Base-by-base conservation (phyloP, 2,113 vertebrate species). In the Macquaria australasica region DNA sequence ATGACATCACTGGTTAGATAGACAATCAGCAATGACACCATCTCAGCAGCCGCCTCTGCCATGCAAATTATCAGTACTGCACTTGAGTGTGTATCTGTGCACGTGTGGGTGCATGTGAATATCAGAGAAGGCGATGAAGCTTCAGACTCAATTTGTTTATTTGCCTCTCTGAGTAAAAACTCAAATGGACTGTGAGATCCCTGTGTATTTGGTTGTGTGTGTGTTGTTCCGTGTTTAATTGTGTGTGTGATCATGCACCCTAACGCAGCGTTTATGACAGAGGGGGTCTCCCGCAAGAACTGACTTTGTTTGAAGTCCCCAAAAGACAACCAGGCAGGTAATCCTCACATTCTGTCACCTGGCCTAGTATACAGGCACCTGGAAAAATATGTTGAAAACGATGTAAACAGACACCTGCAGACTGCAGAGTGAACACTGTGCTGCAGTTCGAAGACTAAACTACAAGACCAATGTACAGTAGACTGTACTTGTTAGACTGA, bases 181-280 rank as follows among this genome's bases (percentile, higher is more conserved):
- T 82, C 59, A 86, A 87, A 86, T 77, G 28, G 75, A 58, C 79
- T 88, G 86, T 77, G 74, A 86, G 84, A 59, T 45, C 28, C 41
- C 6, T 69, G 55, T 67, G 21, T 58, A 16, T 83, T 50, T 66
- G 31, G n/a, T 14, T 50, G 7, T 34, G 45, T 15, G 62, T 23
- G 31, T 56, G 39, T 59, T 56, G 45, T 50, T 77, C 4, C 7
- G 58, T 71, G 85, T 84, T 83, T 67, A 73, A 87, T 79, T 12
- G 28, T 45, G 74, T 62, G 76, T 88, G 87, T 87, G 83, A 87
- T 79, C 58, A 50, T 28, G 62, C 68, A 74, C 34, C 84, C 62
- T 6, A 1, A 81, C 60, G 70, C 75, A 5, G 73, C 7, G 3
- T 81, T 78, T 64, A 59, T 64, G 63, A 83, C 66, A 25, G 76